phyloP scores from a whole-genome alignment of 2,113 vertebrate species.

The Sinocyclocheilus grahami region DNA sequence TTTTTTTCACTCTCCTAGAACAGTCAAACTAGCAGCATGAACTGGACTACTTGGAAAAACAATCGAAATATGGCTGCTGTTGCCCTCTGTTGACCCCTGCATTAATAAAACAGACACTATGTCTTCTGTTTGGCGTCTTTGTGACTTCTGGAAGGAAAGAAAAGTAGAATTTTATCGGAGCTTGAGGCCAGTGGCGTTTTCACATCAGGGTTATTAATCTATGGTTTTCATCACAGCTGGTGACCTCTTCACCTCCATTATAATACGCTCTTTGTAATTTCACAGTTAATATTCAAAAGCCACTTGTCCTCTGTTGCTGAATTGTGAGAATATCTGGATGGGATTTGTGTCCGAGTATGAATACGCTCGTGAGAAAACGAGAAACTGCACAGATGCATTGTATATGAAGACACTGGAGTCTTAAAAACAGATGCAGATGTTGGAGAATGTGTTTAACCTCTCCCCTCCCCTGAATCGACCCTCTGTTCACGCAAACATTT shows the following conservation, averaged over 20 bases:
- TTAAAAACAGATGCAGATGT: conserved; percentile 73
- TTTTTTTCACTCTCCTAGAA: conserved; percentile 1
- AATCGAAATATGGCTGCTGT: conserved; percentile 61
- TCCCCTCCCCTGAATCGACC: conserved; percentile 64
- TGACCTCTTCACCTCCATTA: conserved; percentile 81
- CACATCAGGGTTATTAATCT: conserved; percentile 81
- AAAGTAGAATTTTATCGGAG: conserved; percentile 61
- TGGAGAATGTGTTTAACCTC: conserved; percentile 62
- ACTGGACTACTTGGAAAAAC: conserved; percentile 51
- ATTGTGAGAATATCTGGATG: conserved; percentile 69
- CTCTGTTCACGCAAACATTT: conserved; percentile 59
- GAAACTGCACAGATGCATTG: conserved; percentile 49
- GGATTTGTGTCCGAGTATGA: conserved; percentile 62
- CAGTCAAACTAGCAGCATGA: conserved; percentile 21
- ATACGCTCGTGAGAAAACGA: background rate
- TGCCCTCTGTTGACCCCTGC: conserved; percentile 70
- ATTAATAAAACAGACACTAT: conserved; percentile 77
- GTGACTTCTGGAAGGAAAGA: conserved; percentile 64
- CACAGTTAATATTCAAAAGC: conserved; percentile 84
- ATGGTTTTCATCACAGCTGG: conserved; percentile 81
- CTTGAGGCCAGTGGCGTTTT: conserved; percentile 75
- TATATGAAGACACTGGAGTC: conserved; percentile 32
- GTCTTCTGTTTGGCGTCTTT: conserved; percentile 69
- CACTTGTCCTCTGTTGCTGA: conserved; percentile 76
- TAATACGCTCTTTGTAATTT: conserved; percentile 84